Percentiles rank a stretch among this genome's conserved stretches.
These are phyloP conservation scores for Neotoma lepida DNA, from an alignment of 2,113 vertebrate genomes.

Conservation along the genomic window DNA sequence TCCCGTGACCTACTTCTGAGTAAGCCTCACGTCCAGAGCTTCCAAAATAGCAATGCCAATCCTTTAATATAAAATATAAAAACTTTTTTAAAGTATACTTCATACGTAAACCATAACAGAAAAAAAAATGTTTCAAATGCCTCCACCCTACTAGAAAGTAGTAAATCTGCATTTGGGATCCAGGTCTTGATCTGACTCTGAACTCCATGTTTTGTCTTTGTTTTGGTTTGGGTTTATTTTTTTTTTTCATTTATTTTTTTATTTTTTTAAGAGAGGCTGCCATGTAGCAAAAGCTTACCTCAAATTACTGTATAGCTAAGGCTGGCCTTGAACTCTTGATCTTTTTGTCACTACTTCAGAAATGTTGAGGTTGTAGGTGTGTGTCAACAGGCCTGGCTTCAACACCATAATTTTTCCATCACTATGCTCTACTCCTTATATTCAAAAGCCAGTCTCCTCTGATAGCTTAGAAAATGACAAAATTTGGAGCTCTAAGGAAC, in stretches of 20 bases:
- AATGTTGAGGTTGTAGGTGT: background rate
- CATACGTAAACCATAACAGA: background rate
- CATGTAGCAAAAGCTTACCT: background rate
- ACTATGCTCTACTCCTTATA: background rate
- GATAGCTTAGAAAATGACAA: background rate
- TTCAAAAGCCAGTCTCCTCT: conserved; percentile 21
- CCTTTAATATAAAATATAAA: background rate
- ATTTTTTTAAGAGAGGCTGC: background rate
- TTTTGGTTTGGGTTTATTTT: background rate
- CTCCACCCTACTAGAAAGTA: background rate
- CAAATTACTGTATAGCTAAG: background rate
- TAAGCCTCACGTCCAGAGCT: background rate
- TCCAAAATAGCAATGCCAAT: background rate
- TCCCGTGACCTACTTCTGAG: background rate
- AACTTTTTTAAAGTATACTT: background rate
- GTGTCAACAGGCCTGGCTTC: background rate
- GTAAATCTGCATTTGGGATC: background rate
- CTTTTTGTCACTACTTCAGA: background rate
- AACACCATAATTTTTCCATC: background rate
- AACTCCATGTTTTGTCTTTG: background rate
- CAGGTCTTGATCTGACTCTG: background rate
- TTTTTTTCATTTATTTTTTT: background rate
- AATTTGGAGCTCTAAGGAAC: background rate
- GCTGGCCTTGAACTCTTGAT: background rate
- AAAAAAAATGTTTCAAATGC: background rate